These are phyloP conservation scores for Poeciliopsis paucimaculata DNA, from an alignment of 2,797 vertebrate genomes.

Conservation along the genomic window DNA sequence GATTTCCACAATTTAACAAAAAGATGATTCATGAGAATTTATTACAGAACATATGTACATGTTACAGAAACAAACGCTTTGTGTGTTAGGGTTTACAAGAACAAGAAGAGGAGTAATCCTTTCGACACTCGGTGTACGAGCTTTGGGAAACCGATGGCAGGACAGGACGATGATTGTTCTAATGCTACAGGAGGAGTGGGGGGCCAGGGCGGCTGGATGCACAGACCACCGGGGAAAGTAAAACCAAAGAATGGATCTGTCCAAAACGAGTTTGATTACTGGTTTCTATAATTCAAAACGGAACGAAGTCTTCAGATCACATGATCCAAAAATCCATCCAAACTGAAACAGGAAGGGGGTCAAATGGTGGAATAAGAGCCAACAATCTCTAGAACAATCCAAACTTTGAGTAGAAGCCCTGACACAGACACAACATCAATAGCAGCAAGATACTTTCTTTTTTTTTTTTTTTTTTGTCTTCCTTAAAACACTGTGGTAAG, in stretches of 20 bases:
- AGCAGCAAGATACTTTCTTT: constrained; percentile 85
- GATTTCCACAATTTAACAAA: background rate
- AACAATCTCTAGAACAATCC: constrained; percentile 35
- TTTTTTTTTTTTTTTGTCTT: background rate
- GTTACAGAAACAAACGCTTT: constrained; percentile 37
- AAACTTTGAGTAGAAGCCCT: constrained; percentile 47
- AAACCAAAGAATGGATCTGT: constrained; percentile 29
- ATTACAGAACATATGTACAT: constrained; percentile 81
- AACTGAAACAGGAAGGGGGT: constrained; percentile 2
- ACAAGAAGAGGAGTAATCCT: constrained; percentile 32
- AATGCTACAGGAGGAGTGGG: constrained; percentile 86
- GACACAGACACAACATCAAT: constrained; percentile 88
- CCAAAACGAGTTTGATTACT: constrained; percentile 30
- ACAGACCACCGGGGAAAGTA: constrained; percentile 28
- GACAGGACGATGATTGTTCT: constrained; percentile 77
- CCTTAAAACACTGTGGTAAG: constrained; percentile 78
- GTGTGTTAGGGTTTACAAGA: constrained; percentile 46
- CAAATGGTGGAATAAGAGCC: constrained; percentile 39
- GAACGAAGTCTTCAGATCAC: constrained; percentile 11
- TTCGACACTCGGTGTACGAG: constrained; percentile 36
- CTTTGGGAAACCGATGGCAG: constrained; percentile 33
- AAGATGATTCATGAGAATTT: constrained; percentile 61
- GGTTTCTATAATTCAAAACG: constrained; percentile 18
- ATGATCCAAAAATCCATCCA: constrained; percentile 30
- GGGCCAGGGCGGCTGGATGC: constrained; percentile 70